Percentiles rank a stretch among this genome's conserved stretches.
Evolutionary conservation across 1,140 invertebrate species (phyloP).

Genomic region (Ceratitis capitata): DNA sequence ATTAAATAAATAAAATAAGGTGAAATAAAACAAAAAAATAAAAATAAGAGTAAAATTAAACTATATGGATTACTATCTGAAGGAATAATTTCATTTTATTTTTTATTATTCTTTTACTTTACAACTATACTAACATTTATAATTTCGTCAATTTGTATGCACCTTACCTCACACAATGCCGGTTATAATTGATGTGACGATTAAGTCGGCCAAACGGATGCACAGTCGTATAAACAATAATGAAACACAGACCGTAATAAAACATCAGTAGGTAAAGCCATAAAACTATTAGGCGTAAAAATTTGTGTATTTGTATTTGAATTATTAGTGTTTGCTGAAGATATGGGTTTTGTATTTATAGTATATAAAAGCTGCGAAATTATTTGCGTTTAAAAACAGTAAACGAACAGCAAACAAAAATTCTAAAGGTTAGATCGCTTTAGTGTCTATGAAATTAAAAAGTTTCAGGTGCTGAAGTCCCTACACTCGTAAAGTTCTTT

Average conservation of each 20-base stretch:
- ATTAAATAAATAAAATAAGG: too few species aligned
- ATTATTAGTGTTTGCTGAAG: too few species aligned
- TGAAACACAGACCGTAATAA: neutral
- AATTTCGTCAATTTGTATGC: neutral
- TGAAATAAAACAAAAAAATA: too few species aligned
- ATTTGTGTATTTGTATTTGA: neutral
- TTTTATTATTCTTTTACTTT: neutral
- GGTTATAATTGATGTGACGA: neutral
- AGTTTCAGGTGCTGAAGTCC: too few species aligned
- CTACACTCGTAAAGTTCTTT: neutral
- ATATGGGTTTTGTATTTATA: too few species aligned
- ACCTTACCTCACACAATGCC: neutral
- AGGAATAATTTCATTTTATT: too few species aligned
- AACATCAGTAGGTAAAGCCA: neutral
- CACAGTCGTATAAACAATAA: neutral
- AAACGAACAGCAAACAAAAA: neutral
- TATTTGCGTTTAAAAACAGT: neutral
- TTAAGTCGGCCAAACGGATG: neutral
- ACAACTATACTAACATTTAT: neutral
- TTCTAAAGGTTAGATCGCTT: too few species aligned
- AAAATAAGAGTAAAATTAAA: too few species aligned
- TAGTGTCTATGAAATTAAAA: too few species aligned
- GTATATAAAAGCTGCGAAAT: neutral
- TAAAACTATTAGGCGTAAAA: slow-evolving; percentile 17
- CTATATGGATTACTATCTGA: too few species aligned